These are phyloP conservation scores for Hucho hucho DNA, from an alignment of 2,113 vertebrate genomes.

Conservation along the genomic window DNA sequence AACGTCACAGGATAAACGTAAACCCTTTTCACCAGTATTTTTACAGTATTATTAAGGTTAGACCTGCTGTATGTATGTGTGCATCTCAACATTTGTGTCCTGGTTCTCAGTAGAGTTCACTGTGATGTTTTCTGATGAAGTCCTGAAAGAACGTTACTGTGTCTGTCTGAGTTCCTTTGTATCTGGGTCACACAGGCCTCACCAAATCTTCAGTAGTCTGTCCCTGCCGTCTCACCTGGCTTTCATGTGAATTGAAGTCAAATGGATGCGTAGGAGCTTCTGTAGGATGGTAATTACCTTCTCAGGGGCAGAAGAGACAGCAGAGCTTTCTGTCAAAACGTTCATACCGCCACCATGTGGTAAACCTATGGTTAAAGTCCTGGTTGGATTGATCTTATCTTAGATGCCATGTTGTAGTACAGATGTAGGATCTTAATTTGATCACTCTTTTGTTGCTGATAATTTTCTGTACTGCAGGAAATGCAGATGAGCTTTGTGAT, in stretches of 20 bases:
- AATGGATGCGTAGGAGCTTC: neutral
- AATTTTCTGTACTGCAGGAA: too few relatives aligned
- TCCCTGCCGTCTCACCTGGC: neutral
- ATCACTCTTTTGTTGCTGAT: too few relatives aligned
- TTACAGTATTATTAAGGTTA: too few relatives aligned
- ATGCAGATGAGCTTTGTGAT: too few relatives aligned
- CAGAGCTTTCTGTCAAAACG: too few relatives aligned
- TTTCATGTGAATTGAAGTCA: slow-evolving; percentile 6
- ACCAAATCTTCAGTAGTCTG: neutral
- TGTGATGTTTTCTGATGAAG: neutral
- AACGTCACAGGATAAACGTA: too few relatives aligned
- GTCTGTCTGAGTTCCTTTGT: slow-evolving; percentile 2
- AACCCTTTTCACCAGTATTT: too few relatives aligned
- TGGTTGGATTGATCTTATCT: neutral
- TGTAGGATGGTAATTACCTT: neutral
- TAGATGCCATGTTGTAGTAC: neutral
- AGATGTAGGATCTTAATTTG: neutral
- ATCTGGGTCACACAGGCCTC: slow-evolving; percentile 7
- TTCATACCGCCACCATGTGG: too few relatives aligned
- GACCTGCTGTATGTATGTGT: neutral
- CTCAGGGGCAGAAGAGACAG: neutral
- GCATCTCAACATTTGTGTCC: neutral
- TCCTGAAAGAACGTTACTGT: neutral
- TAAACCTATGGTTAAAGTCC: slow-evolving; percentile 1
- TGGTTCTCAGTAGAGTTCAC: neutral